Conservation (phyloP, 1,140 invertebrate genomes). For the Harlomillsia oculata region DNA sequence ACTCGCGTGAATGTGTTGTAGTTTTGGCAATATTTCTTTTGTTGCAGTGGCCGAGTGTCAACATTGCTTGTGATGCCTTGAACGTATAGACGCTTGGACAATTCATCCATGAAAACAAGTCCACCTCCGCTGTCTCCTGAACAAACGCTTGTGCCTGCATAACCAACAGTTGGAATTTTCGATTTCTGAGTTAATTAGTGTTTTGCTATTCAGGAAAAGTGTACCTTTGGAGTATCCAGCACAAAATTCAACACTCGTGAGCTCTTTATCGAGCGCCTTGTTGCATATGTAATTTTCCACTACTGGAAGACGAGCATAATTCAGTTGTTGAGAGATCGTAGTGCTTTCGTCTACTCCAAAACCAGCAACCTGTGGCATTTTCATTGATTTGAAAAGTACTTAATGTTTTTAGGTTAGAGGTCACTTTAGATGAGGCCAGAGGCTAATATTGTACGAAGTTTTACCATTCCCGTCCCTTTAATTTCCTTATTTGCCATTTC, state of each 20-base stretch:
- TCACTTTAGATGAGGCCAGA: no score
- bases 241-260: slow-evolving; percentile 22
- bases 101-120: slow-evolving; percentile 11
- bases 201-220: no score
- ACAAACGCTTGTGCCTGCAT: slow-evolving; percentile 7
- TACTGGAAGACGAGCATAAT: slow-evolving; percentile 14
- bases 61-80: slow-evolving; percentile 17
- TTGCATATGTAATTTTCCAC: slow-evolving; percentile 5
- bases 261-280: slow-evolving; percentile 11
- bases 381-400: neutral
- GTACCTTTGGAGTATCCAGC: slow-evolving; percentile 12
- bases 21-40: slow-evolving; percentile 13
- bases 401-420: no score
- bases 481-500: slow-evolving; percentile 24
- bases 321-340: neutral
- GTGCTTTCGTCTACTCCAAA: slow-evolving; percentile 21
- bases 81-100: slow-evolving; percentile 12
- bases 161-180: neutral
- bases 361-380: slow-evolving; percentile 12
- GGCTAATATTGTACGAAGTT: neutral
- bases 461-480: slow-evolving; percentile 16
- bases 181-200: neutral
- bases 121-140: slow-evolving; percentile 14
- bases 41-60: neutral
- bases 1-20: slow-evolving; percentile 20